A percentile compares a stretch with the other conserved stretches of the same genome.
phyloP scores from a whole-genome alignment of 2,797 vertebrate genomes.

The Mus spretus region DNA sequence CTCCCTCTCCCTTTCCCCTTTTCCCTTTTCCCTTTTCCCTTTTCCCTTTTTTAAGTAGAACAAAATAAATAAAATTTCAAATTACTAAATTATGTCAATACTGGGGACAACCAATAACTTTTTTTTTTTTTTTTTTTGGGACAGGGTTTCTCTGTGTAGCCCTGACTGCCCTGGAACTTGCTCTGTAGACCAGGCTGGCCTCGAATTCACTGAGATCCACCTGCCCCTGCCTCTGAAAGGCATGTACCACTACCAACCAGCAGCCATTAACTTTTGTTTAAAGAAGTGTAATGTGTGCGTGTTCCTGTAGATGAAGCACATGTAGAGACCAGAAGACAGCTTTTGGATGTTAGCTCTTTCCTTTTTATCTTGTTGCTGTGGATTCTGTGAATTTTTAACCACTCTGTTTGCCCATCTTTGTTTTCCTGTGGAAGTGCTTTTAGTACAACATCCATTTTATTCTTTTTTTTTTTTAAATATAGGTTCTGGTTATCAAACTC shows the following conservation, averaged over 20 bases:
- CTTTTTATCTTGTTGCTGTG: background rate
- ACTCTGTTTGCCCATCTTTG: background rate
- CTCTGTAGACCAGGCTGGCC: background rate
- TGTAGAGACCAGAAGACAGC: background rate
- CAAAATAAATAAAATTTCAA: constrained; percentile 52
- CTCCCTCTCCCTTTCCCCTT: too few species aligned
- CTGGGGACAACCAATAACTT: background rate
- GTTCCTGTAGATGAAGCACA: background rate
- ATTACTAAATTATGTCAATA: constrained; percentile 25
- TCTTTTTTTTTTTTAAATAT: background rate
- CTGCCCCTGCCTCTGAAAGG: background rate
- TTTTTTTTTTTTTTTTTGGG: background rate
- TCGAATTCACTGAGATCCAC: background rate
- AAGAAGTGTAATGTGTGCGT: background rate
- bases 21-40: too few species aligned
- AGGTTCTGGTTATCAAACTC: background rate
- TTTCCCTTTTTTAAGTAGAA: background rate
- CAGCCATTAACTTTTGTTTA: background rate
- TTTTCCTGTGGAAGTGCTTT: background rate
- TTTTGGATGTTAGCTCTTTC: background rate
- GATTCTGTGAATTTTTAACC: background rate
- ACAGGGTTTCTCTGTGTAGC: background rate
- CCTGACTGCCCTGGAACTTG: background rate
- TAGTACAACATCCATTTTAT: background rate
- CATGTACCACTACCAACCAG: background rate